phyloP scores from a whole-genome alignment of 1,140 invertebrate genomes.

The Conus betulinus region DNA sequence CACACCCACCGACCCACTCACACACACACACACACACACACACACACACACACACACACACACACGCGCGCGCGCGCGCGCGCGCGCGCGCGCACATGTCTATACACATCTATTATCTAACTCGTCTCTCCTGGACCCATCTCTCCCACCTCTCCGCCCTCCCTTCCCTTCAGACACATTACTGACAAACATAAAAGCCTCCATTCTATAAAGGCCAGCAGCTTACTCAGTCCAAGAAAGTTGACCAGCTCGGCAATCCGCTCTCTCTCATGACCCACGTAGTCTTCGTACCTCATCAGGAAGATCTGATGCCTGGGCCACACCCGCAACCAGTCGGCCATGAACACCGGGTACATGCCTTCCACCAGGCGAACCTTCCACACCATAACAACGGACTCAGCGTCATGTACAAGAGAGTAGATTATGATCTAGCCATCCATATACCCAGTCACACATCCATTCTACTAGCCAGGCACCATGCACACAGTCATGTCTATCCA shows the following conservation, averaged over 20 bases:
- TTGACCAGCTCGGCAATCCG: not conserved
- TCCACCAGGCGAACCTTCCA: slow-evolving; percentile 13
- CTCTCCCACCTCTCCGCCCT: not conserved
- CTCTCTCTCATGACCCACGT: not conserved
- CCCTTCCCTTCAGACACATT: too few relatives aligned
- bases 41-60: not conserved
- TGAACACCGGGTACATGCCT: slow-evolving; percentile 33
- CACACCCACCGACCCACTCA: not conserved
- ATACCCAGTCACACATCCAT: too few relatives aligned
- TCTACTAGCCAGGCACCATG: too few relatives aligned
- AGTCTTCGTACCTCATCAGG: slow-evolving; percentile 28
- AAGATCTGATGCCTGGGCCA: slow-evolving; percentile 10
- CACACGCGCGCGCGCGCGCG: not conserved
- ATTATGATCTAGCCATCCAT: too few relatives aligned
- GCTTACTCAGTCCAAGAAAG: slow-evolving; percentile 19
- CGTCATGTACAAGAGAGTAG: too few relatives aligned
- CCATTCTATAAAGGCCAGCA: not conserved
- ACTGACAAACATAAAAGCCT: not conserved
- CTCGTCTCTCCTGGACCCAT: too few relatives aligned
- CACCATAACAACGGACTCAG: too few relatives aligned
- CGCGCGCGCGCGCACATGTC: not conserved
- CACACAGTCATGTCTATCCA: too few relatives aligned
- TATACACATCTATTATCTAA: not conserved
- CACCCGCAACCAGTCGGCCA: slow-evolving; percentile 27
- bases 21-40: not conserved